Base-by-base conservation (phyloP, 2,797 vertebrate species). In the Eospalax fontanierii region DNA sequence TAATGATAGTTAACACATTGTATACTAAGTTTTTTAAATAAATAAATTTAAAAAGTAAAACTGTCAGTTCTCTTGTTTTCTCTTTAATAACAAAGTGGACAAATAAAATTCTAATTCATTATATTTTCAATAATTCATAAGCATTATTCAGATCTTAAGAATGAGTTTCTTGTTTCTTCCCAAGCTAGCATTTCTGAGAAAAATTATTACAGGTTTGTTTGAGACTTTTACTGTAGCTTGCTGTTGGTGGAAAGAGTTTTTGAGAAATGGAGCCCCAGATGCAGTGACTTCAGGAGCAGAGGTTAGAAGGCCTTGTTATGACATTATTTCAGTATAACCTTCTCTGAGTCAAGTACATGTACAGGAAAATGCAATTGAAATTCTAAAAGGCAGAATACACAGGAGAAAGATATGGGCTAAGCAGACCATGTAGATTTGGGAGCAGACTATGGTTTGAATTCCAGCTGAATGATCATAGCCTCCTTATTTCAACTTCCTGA, bases 121-220 rank as follows among this genome's bases (percentile, higher is more conserved):
- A 46, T 83, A 46, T 74, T 73, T 85, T 95, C 57, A 24, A 33
- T 54, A 91, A 93, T 93, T 89, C 54, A 87, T 83, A 94, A 94
- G 30, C n/a, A 89, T 93, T 80, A 85, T 81, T 93, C 76, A 94
- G 89, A 87, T 86, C 40, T 66, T 83, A 54, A 54, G 12, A 75
- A 93, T 6, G 63, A 87, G 24, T 70, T 81, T 87, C 68, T 87
- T 92, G 12, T 46, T 80, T 93, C 87, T 91, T 91, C 6, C 33
- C 87, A 93, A 81, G 78, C 9, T 40, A 93, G 30, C 40, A 87
- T 90, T 96, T 91, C 38, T 81, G n/a, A 50, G 59, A 75, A 91
- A 95, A 70, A 26, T 9, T 22, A 59, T 83, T 93, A 84, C 57
- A 80, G 66, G 61, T 80, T 84, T 89, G 80, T 40, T 43, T 75